Base-by-base conservation (phyloP, 2,113 vertebrate species). In the Cairina moschata region DNA sequence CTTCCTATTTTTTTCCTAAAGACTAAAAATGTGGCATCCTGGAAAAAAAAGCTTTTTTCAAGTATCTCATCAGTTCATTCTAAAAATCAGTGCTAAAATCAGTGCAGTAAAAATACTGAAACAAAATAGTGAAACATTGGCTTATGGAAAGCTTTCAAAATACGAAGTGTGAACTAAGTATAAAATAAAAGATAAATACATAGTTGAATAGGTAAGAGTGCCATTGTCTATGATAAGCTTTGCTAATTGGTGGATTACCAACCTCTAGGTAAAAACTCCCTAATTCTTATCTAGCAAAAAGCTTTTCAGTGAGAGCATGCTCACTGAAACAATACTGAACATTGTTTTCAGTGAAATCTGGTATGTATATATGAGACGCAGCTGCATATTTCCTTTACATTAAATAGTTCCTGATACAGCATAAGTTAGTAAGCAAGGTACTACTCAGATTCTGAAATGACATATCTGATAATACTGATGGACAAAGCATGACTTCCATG, bases 311-410 rank as follows among this genome's bases (percentile, higher is more conserved):
- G 20, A 54, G 80, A 73, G 5, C 16, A 46, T 11, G 10, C n/a
- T 84, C n/a, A 17, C 72, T 14, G 15, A 72, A 52, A 44, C 9
- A n/a, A 21, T 58, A 65, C 38, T 40, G 38, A 40, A 12, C 38
- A 40, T 77, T 62, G 12, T 40, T 52, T 25, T 67, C 44, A 29
- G 26, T 62, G 17, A 22, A 74, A 67, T 36, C 40, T 66, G 23
- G 9, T 72, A 0, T 32, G 9, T 72, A 0, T 32, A 1, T 42
- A 13, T 76, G 54, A 12, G 20, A 5, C 74, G 31, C n/a, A 68
- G 13, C 12, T 73, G 7, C 38, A 38, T 73, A 13, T 5, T 60
- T 82, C 8, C 1, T 1, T 48, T 81, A 6, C 9, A 9, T 59
- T 71, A 66, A 76, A 26, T 55, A 1, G n/a, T 34, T 85, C 21